A percentile compares a stretch with the other conserved stretches of the same genome.
phyloP scores from a whole-genome alignment of 2,888 invertebrate species.

The Mantis religiosa region DNA sequence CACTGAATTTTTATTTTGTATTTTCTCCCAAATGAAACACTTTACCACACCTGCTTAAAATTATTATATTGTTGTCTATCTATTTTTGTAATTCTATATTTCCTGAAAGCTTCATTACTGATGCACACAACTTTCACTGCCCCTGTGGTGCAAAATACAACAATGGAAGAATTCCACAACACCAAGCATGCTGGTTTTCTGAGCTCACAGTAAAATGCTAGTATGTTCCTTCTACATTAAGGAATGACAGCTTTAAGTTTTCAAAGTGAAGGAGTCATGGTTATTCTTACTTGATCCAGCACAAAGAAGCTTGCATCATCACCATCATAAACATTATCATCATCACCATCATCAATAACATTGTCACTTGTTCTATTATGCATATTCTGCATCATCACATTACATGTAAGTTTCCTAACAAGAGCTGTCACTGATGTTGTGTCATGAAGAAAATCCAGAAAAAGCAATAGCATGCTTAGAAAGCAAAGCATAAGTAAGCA shows the following conservation, averaged over 20 bases:
- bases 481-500: neutral
- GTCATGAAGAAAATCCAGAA: neutral
- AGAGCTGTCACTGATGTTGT: neutral
- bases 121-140: neutral
- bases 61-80: neutral
- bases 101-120: neutral
- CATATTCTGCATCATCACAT: neutral
- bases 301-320: neutral
- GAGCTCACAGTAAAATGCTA: neutral
- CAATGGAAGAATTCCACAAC: conserved; percentile 13
- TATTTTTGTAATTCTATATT: neutral
- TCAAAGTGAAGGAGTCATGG: neutral
- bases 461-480: neutral
- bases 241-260: neutral
- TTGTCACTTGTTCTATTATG: neutral
- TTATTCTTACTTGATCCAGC: neutral
- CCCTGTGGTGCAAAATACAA: conserved; percentile 1
- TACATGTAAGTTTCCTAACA: neutral
- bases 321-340: neutral
- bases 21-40: neutral
- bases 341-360: neutral
- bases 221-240: neutral
- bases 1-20: neutral
- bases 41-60: no score
- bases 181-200: conserved; percentile 20